Evolutionary conservation across 2,797 vertebrate species (phyloP).

Genomic region (Enteromius thamalakanensis): DNA sequence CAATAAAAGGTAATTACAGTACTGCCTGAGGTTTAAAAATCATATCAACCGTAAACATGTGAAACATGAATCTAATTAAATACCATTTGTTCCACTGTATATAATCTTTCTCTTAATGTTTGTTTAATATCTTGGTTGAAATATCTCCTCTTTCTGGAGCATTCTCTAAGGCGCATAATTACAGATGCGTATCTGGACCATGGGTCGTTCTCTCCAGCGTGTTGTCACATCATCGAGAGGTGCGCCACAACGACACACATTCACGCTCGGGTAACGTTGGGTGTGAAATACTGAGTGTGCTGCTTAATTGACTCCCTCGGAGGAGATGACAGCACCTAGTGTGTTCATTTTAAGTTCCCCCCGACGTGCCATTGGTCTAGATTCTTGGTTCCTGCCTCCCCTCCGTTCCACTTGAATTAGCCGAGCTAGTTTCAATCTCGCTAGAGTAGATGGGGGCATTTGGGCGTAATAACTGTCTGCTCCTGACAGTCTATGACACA

Average conservation of each 20-base stretch:
- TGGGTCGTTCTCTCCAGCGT: constrained; percentile 16
- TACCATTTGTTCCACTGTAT: constrained; percentile 34
- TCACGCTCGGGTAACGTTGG: constrained; percentile 31
- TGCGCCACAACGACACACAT: constrained; percentile 20
- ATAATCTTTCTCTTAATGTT: constrained; percentile 45
- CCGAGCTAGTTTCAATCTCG: constrained; percentile 73
- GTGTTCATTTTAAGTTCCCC: constrained; percentile 40
- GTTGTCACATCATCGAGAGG: constrained; percentile 18
- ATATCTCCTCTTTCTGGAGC: constrained; percentile 25
- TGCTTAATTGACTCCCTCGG: constrained; percentile 58
- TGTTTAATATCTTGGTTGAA: constrained; percentile 48
- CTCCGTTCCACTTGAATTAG: constrained; percentile 75
- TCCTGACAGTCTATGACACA: constrained; percentile 71
- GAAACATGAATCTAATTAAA: constrained; percentile 50
- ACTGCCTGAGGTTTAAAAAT: constrained; percentile 46
- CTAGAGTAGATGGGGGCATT: constrained; percentile 72
- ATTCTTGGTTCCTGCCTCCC: constrained; percentile 62
- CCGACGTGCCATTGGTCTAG: constrained; percentile 56
- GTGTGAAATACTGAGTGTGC: constrained; percentile 54
- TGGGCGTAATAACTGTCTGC: constrained; percentile 78
- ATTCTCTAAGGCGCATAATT: constrained; percentile 45
- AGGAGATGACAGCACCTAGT: constrained; percentile 58
- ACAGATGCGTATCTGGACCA: constrained; percentile 43
- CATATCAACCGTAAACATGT: constrained; percentile 45
- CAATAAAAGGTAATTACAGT: constrained; percentile 50